Base-by-base conservation (phyloP, 2,113 vertebrate genomes). In the Pseudorasbora parva region DNA sequence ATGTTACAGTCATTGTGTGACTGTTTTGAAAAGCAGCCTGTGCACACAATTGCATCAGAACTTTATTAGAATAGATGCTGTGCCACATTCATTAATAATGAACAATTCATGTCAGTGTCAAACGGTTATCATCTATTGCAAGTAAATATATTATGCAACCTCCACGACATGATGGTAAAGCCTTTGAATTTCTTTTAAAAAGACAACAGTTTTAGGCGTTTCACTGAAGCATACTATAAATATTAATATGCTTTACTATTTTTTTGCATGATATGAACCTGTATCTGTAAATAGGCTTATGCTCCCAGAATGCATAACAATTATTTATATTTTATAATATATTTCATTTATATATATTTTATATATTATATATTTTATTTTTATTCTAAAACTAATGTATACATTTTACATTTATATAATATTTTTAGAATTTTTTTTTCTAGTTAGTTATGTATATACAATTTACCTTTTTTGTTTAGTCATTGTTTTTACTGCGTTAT, bases 21-120 rank as follows among this genome's bases (percentile, higher is more conserved):
- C 49, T 7, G 51, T 54, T 54, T 2, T 54, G 19, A 54, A 54
- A 54, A 54, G 17, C 51, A 54, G 17, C 17, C 17, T 54, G 4
- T 23, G 27, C 5, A 2, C 14, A 41, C 3, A 23, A 1, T 57
- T 76, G 56, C 51, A 57, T 57, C 51, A 77, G 12, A 59, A 15
- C 15, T 57, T 76, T 10, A 76, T 57, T 30, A 23, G 3, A 25
- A 77, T 41, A 37, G 27, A 41, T 57, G 11, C 49, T 37, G 11
- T 12, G 27, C 17, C 19, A 41, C 74, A 57, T 59, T 57, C 33
- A 77, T 41, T 2, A 77, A 77, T 77, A 77, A 77, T 77, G 33
- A 41, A 57, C 11, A 43, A 15, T 59, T 77, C 51, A 8, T 59
- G 54, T 59, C 30, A 41, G 33, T 77, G 27, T 77, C 54, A 77